Conservation (phyloP, 2,888 invertebrate genomes). For the Lypha dubia region DNA sequence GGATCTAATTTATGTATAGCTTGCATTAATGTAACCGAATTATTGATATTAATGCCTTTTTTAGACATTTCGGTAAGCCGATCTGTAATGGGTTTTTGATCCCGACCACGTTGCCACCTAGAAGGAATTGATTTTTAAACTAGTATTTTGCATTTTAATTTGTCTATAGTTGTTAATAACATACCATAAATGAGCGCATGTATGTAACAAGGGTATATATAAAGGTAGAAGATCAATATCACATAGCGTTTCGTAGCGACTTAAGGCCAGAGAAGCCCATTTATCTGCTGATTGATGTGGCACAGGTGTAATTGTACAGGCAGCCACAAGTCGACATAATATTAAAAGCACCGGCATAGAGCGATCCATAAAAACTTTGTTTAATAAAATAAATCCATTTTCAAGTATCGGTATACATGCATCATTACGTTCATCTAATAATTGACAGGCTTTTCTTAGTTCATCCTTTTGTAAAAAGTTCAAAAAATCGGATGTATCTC, state of each 20-base stretch:
- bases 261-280: slow-evolving; percentile 88
- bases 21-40: slow-evolving; percentile 86
- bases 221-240: slow-evolving; percentile 88
- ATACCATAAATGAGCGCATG: slow-evolving; percentile 88
- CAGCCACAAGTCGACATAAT: slow-evolving; percentile 88
- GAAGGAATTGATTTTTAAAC: slow-evolving; percentile 75
- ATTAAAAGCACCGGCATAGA: slow-evolving; percentile 87
- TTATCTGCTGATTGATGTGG: slow-evolving; percentile 86
- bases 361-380: slow-evolving; percentile 86
- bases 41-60: slow-evolving; percentile 87
- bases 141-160: not conserved
- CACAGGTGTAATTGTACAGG: slow-evolving; percentile 83
- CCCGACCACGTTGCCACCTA: slow-evolving; percentile 87
- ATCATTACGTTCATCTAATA: slow-evolving; percentile 86
- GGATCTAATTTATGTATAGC: slow-evolving; percentile 86
- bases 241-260: slow-evolving; percentile 88
- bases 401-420: slow-evolving; percentile 87
- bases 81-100: slow-evolving; percentile 86
- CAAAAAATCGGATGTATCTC: slow-evolving; percentile 85
- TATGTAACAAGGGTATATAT: slow-evolving; percentile 88
- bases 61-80: slow-evolving; percentile 86
- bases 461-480: slow-evolving; percentile 88
- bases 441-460: slow-evolving; percentile 85
- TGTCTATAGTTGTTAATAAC: slow-evolving; percentile 38
- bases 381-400: slow-evolving; percentile 87